Evolutionary conservation across 2,113 vertebrate genomes (phyloP).

Genomic region (Corythaixoides concolor): DNA sequence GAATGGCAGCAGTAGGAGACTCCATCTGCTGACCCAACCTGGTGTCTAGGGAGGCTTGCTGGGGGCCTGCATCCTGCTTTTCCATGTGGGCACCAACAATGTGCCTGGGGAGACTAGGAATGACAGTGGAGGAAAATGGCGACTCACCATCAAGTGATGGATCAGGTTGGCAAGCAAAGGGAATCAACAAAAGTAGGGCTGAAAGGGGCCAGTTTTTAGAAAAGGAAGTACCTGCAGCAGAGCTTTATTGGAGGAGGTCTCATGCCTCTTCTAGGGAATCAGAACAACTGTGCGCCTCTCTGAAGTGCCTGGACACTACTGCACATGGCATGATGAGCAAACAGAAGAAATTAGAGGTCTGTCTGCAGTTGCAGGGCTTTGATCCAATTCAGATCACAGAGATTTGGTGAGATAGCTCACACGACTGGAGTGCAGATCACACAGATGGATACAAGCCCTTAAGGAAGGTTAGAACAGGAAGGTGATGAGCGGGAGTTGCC

Average conservation of each 20-base stretch:
- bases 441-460: not conserved
- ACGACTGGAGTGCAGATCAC: not conserved
- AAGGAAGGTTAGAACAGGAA: not conserved
- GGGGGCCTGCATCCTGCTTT: not conserved
- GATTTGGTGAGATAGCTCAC: not conserved
- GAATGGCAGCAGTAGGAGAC: not conserved
- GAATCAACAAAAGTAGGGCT: not conserved
- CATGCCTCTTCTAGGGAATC: not conserved
- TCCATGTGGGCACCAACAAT: not conserved
- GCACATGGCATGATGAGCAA: not conserved
- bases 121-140: not conserved
- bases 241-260: not conserved
- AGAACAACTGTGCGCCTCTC: not conserved
- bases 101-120: not conserved
- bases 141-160: not conserved
- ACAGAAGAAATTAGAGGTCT: not conserved
- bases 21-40: not conserved
- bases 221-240: not conserved
- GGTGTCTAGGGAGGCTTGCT: not conserved
- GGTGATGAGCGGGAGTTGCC: not conserved
- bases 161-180: not conserved
- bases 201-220: not conserved
- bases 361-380: rapidly evolving
- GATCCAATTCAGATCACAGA: not conserved
- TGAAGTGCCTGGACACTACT: not conserved